A percentile compares a stretch with the other conserved stretches of the same genome.
Conservation (phyloP, 1,140 invertebrate species). For the Ephestia elutella region DNA sequence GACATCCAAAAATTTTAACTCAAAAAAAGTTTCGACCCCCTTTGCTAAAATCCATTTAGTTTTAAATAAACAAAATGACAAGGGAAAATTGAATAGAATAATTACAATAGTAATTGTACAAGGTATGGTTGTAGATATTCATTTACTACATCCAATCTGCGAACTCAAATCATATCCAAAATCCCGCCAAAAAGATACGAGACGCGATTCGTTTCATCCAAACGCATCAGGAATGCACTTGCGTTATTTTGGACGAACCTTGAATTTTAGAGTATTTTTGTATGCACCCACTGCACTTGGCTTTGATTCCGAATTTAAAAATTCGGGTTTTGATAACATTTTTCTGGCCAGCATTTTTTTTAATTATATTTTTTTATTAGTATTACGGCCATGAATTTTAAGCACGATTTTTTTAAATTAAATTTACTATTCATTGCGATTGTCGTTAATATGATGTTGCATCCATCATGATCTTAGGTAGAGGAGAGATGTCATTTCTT, state of each 20-base stretch:
- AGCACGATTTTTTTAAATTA: no score
- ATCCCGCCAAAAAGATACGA: background rate
- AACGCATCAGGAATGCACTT: background rate
- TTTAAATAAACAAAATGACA: no score
- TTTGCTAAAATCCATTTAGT: no score
- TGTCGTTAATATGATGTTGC: no score
- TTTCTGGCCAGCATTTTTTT: background rate
- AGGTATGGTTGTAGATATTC: no score
- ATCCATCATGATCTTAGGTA: no score
- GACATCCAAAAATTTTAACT: no score
- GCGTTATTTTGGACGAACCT: slow-evolving; percentile 59
- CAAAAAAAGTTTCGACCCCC: no score
- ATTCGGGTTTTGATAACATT: background rate
- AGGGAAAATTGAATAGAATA: slow-evolving; percentile 6
- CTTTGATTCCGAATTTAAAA: slow-evolving; percentile 22
- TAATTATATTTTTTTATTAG: background rate
- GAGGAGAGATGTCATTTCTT: no score
- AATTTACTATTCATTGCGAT: no score
- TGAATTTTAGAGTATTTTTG: slow-evolving; percentile 67
- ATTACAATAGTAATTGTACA: no score
- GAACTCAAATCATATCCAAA: background rate
- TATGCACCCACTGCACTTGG: slow-evolving; percentile 56
- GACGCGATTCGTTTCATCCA: background rate
- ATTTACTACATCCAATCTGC: no score
- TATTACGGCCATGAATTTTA: background rate